These are phyloP conservation scores for Aviceda subcristata DNA, from an alignment of 2,113 vertebrate genomes.

Conservation along the genomic window DNA sequence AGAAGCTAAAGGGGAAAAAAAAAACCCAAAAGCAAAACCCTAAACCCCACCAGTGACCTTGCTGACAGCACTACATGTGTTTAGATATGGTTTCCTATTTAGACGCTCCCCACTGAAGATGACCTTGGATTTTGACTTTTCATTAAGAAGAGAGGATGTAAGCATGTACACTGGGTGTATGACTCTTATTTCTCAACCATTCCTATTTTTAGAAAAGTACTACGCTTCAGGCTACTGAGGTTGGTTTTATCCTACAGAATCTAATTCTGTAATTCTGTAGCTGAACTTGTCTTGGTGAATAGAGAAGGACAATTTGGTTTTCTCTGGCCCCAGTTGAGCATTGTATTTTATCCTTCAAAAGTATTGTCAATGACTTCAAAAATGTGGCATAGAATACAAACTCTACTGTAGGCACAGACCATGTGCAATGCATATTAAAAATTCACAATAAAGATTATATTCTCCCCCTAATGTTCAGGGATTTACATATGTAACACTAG, in stretches of 20 bases:
- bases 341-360: background rate
- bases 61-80: background rate
- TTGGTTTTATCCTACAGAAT: background rate
- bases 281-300: background rate
- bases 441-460: background rate
- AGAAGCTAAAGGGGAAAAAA: background rate
- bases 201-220: background rate
- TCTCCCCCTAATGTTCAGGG: background rate
- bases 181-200: background rate
- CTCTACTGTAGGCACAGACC: background rate
- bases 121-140: background rate
- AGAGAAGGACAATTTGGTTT: background rate
- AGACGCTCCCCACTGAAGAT: background rate
- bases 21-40: background rate
- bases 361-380: background rate
- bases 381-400: background rate
- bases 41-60: background rate
- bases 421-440: background rate
- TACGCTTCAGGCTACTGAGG: background rate
- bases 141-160: background rate
- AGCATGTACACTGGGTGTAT: background rate
- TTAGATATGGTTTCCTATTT: background rate
- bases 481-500: background rate
- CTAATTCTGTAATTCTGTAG: background rate
- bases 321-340: background rate